phyloP scores from a whole-genome alignment of 2,797 vertebrate species.

The Heterohyrax brucei region DNA sequence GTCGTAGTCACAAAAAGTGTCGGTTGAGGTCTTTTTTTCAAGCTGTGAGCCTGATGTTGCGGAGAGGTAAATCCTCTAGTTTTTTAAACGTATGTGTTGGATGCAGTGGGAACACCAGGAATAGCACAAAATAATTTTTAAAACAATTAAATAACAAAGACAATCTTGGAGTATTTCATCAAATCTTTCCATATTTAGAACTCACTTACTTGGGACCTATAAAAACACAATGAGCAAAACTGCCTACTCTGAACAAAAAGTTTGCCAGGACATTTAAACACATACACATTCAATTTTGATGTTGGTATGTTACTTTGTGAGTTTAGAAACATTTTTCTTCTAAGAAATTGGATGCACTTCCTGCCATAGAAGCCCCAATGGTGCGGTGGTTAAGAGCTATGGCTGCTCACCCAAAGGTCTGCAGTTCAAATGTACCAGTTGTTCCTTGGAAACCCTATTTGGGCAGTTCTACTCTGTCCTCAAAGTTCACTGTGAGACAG shows the following conservation, averaged over 20 bases:
- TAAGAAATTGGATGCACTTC: neutral
- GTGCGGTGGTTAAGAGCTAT: too few species aligned
- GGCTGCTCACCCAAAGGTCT: too few species aligned
- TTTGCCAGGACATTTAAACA: neutral
- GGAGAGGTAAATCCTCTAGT: slow-evolving; percentile 12
- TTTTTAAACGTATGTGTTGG: slow-evolving; percentile 4
- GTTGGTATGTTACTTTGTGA: slow-evolving; percentile 27
- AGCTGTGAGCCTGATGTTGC: neutral
- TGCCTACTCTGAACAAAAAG: slow-evolving; percentile 20
- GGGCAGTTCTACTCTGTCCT: too few species aligned
- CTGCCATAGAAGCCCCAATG: neutral
- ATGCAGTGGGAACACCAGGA: neutral
- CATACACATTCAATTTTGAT: neutral
- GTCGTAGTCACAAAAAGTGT: neutral
- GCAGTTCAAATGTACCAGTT: too few species aligned
- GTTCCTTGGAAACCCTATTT: too few species aligned
- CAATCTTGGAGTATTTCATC: neutral
- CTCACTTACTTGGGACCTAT: neutral
- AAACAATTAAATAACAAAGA: slow-evolving; percentile 48
- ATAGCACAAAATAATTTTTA: neutral
- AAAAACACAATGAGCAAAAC: neutral
- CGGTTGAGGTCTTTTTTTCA: slow-evolving; percentile 19
- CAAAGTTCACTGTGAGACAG: too few species aligned
- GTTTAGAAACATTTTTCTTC: slow-evolving; percentile 4
- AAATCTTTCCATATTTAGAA: slow-evolving; percentile 51